Evolutionary conservation across 2,797 vertebrate genomes (phyloP).

Genomic region (Octomys mimax): DNA sequence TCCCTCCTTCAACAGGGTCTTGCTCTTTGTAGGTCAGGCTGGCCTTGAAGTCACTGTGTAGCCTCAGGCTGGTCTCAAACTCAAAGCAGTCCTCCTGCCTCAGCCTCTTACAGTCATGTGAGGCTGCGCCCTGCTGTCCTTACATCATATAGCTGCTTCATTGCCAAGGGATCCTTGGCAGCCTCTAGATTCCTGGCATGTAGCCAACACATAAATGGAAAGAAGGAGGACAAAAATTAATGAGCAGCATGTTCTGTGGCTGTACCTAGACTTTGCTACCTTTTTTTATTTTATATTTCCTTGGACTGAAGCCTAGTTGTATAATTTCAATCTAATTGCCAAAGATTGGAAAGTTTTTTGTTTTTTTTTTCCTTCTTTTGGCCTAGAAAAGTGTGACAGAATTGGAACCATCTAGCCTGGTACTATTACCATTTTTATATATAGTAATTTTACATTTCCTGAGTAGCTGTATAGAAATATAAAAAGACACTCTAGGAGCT

Average conservation of each 20-base stretch:
- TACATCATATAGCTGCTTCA: neutral
- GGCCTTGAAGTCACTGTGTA: neutral
- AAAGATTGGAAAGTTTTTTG: neutral
- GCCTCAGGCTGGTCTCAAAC: neutral
- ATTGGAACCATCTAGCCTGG: neutral
- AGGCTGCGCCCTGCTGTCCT: neutral
- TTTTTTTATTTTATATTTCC: neutral
- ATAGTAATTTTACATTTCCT: neutral
- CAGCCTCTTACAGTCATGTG: neutral
- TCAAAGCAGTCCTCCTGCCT: neutral
- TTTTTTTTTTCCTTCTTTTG: neutral
- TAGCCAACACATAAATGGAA: neutral
- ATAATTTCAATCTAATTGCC: neutral
- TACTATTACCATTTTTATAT: neutral
- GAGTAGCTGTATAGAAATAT: neutral
- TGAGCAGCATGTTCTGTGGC: neutral
- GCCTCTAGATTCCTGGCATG: neutral
- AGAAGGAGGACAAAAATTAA: fast-evolving
- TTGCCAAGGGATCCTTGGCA: neutral
- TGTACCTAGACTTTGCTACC: neutral
- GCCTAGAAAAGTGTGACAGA: neutral
- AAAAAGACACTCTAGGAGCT: neutral
- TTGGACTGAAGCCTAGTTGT: neutral
- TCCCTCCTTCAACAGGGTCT: neutral
- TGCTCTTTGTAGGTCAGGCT: neutral